These are phyloP conservation scores for Siderastrea siderea DNA, from an alignment of 92 coral and sea anemone species.

Conservation along the genomic window DNA sequence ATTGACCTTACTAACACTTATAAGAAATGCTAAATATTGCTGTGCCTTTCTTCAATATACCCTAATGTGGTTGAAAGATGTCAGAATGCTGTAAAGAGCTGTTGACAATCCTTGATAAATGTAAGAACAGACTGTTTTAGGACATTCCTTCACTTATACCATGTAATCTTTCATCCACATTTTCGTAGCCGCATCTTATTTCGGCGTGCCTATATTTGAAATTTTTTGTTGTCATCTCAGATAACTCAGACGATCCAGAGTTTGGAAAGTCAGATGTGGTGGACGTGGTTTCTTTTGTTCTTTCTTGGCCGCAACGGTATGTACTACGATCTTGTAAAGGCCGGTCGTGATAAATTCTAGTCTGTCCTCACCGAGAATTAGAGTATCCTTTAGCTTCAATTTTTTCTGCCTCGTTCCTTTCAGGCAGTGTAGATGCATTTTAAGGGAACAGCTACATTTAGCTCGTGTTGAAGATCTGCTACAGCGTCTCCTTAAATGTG, in stretches of 20 bases:
- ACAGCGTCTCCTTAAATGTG: constrained; percentile 79
- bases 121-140: constrained; percentile 57
- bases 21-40: constrained; percentile 58
- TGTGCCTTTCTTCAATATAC: constrained; percentile 17
- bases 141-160: not conserved
- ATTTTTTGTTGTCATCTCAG: constrained; percentile 56
- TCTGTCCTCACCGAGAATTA: not conserved
- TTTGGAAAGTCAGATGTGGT: constrained; percentile 89
- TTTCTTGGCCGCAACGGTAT: constrained; percentile 99
- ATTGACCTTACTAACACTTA: constrained; percentile 57
- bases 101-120: constrained; percentile 89
- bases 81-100: constrained; percentile 98
- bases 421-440: constrained; percentile 97
- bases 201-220: not conserved
- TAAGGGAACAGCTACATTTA: constrained; percentile 88
- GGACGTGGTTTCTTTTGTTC: constrained; percentile 84
- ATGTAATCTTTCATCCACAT: not conserved
- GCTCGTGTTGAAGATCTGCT: constrained; percentile 88
- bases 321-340: constrained; percentile 1
- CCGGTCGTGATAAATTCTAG: not conserved
- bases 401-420: not conserved
- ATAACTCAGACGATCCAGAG: constrained; percentile 83
- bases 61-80: constrained; percentile 71
- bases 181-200: too few species aligned
- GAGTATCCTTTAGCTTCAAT: not conserved